Percentiles rank a stretch among this genome's conserved stretches.
These are phyloP conservation scores for Lasioglossum morio DNA, from an alignment of 2,888 invertebrate species.

Conservation along the genomic window DNA sequence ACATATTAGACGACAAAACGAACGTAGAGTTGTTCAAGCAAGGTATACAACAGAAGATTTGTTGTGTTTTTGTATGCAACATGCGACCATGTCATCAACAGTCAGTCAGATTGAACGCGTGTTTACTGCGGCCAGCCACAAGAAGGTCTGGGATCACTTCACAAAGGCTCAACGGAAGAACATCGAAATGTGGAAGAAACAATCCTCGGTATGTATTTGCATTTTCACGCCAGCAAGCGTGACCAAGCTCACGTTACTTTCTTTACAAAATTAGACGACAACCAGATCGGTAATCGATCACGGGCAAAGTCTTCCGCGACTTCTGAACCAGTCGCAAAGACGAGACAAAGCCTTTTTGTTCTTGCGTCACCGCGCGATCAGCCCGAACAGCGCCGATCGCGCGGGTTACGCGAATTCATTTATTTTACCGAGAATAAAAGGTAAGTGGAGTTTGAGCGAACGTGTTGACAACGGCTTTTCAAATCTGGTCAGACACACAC, in stretches of 20 bases:
- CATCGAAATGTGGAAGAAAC: slow-evolving; percentile 99
- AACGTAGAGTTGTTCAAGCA: slow-evolving; percentile 72
- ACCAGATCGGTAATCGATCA: slow-evolving; percentile 41
- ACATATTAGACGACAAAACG: slow-evolving; percentile 60
- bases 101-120: slow-evolving; percentile 99
- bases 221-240: slow-evolving; percentile 65
- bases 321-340: slow-evolving; percentile 47
- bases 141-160: slow-evolving; percentile 99
- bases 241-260: slow-evolving; percentile 49
- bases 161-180: slow-evolving; percentile 99
- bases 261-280: slow-evolving; percentile 56
- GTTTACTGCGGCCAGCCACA: slow-evolving; percentile 97
- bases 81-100: slow-evolving; percentile 86
- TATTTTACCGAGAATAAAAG: slow-evolving; percentile 61
- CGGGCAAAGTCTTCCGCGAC: slow-evolving; percentile 50
- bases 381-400: slow-evolving; percentile 26
- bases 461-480: slow-evolving; percentile 31
- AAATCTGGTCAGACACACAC: slow-evolving; percentile 62
- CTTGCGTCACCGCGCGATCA: slow-evolving; percentile 67
- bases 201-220: slow-evolving; percentile 92
- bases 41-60: slow-evolving; percentile 83
- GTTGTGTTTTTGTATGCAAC: slow-evolving; percentile 85
- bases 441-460: slow-evolving; percentile 61
- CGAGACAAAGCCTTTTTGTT: slow-evolving; percentile 53
- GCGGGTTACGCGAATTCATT: slow-evolving; percentile 66